These are phyloP conservation scores for Diplosoma virens DNA, from an alignment of 23 tunicate species.

Conservation along the genomic window DNA sequence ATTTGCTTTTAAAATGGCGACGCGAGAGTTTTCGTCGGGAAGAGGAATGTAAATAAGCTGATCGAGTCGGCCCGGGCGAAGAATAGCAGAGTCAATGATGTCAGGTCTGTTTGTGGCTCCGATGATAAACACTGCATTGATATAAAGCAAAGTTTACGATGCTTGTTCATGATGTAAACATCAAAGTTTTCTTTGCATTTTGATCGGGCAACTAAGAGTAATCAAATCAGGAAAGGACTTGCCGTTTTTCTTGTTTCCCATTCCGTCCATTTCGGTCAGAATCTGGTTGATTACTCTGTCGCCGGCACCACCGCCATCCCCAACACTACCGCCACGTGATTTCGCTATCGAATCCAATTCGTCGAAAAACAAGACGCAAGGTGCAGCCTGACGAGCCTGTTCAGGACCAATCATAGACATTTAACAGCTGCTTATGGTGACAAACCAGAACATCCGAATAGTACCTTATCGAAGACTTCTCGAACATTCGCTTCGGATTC, in stretches of 20 bases:
- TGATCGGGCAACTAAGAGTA: too few species aligned
- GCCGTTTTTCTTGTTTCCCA: conserved; percentile 91
- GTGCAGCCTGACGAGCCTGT: conserved; percentile 95
- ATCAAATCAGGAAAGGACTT: too few species aligned
- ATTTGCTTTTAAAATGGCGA: conserved; percentile 87
- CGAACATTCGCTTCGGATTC: conserved; percentile 97
- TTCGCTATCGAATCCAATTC: conserved; percentile 96
- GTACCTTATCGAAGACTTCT: conserved; percentile 93
- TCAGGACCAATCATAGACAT: too few species aligned
- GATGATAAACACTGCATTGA: conserved; percentile 84
- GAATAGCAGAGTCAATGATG: conserved; percentile 92
- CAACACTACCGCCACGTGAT: conserved; percentile 94
- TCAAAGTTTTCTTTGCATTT: too few species aligned
- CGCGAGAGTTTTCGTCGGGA: conserved; percentile 91
- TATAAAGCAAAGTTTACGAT: too few species aligned
- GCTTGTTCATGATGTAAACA: too few species aligned
- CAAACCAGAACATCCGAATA: too few species aligned
- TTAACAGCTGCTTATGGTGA: too few species aligned
- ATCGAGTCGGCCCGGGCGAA: conserved; percentile 95
- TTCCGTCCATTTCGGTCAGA: conserved; percentile 97
- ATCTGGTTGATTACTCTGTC: conserved; percentile 95
- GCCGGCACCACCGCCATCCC: conserved; percentile 98
- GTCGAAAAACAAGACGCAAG: conserved; percentile 94
- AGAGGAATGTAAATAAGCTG: conserved; percentile 98
- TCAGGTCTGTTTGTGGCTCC: conserved; percentile 98